phyloP scores from a whole-genome alignment of 2,888 invertebrate species.

The Hydraecia micacea region DNA sequence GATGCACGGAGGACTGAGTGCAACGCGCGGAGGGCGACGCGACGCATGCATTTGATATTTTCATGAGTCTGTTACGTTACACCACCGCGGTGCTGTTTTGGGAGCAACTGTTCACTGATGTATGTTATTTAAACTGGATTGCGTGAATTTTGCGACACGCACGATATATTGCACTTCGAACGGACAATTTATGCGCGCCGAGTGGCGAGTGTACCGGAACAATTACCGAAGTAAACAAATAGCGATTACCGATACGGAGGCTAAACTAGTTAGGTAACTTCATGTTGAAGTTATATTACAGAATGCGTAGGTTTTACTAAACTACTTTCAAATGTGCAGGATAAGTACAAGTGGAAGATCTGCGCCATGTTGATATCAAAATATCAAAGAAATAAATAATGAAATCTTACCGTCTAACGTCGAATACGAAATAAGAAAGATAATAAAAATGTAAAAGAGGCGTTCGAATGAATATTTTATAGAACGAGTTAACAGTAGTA shows the following conservation, averaged over 20 bases:
- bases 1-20: constrained; percentile 68
- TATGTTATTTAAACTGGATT: constrained; percentile 74
- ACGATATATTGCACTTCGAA: constrained; percentile 78
- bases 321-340: constrained; percentile 9
- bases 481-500: constrained; percentile 66
- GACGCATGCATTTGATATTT: constrained; percentile 68
- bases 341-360: constrained; percentile 19
- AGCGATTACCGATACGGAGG: constrained; percentile 74
- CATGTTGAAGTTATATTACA: constrained; percentile 12
- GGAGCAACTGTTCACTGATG: constrained; percentile 66
- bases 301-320: constrained; percentile 10
- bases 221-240: constrained; percentile 81
- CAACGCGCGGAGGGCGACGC: constrained; percentile 40
- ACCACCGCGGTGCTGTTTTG: constrained; percentile 64
- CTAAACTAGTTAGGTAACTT: constrained; percentile 23
- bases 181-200: constrained; percentile 79
- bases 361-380: constrained; percentile 56
- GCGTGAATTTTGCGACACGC: constrained; percentile 68
- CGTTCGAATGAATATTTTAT: constrained; percentile 77
- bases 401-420: constrained; percentile 38
- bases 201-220: constrained; percentile 77
- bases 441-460: constrained; percentile 76
- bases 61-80: constrained; percentile 70
- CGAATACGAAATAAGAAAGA: constrained; percentile 65
- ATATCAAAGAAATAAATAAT: constrained; percentile 58